Conservation (phyloP, 2,888 invertebrate genomes). For the Bembecia ichneumoniformis region DNA sequence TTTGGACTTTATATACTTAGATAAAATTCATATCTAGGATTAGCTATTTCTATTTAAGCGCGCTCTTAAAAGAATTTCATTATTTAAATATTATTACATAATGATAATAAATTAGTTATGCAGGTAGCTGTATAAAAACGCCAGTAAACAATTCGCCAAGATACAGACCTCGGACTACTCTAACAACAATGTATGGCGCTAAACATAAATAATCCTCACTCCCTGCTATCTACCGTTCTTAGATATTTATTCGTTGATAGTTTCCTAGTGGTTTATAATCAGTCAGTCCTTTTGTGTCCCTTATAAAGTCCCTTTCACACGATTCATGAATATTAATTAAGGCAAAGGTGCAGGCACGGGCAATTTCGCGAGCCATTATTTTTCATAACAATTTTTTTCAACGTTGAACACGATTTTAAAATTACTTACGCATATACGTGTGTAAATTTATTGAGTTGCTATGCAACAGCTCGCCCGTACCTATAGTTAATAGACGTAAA, state of each 20-base stretch:
- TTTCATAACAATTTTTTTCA: not conserved
- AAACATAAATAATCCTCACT: too few relatives aligned
- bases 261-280: not conserved
- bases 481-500: not conserved
- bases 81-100: too few relatives aligned
- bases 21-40: too few relatives aligned
- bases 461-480: not conserved
- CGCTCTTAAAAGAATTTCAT: too few relatives aligned
- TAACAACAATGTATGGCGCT: too few relatives aligned
- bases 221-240: too few relatives aligned
- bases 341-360: slow-evolving; percentile 15
- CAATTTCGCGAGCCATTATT: not conserved
- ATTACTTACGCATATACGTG: not conserved
- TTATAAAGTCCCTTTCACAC: slow-evolving; percentile 3
- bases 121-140: too few relatives aligned
- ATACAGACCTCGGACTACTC: too few relatives aligned
- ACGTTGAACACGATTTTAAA: not conserved
- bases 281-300: not conserved
- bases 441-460: not conserved
- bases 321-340: slow-evolving; percentile 16
- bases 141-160: too few relatives aligned
- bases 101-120: too few relatives aligned
- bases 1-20: too few relatives aligned
- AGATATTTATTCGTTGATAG: not conserved
- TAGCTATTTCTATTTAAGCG: too few relatives aligned